Conservation (phyloP, 2,888 invertebrate species). For the Eupithecia inturbata region DNA sequence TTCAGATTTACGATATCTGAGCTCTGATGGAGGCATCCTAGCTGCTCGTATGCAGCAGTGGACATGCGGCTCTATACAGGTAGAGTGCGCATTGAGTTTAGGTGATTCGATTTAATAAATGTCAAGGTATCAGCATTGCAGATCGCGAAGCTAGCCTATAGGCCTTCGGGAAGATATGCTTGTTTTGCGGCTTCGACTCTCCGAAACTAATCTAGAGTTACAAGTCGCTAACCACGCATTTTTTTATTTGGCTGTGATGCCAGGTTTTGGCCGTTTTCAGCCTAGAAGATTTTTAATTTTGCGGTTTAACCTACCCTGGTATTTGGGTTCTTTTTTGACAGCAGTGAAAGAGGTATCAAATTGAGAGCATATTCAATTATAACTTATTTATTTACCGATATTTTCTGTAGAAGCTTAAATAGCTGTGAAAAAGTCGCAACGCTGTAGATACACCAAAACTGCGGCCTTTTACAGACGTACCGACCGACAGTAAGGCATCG, state of each 20-base stretch:
- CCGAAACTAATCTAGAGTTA: not conserved
- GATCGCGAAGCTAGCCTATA: slow-evolving; percentile 21
- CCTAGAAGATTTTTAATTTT: no score
- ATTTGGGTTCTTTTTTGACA: no score
- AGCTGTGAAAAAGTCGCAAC: not conserved
- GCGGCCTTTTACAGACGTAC: not conserved
- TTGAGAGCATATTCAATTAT: no score
- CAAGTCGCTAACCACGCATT: not conserved
- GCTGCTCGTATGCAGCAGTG: not conserved
- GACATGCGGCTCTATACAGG: not conserved
- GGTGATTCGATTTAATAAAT: slow-evolving; percentile 32
- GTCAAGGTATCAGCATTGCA: slow-evolving; percentile 47
- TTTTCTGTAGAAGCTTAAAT: no score
- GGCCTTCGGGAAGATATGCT: not conserved
- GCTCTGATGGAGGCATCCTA: no score
- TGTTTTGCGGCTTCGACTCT: not conserved
- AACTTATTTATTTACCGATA: no score
- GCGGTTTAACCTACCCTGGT: no score
- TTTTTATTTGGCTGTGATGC: not conserved
- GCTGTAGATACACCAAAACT: not conserved
- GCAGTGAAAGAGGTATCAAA: no score
- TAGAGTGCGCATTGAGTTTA: not conserved
- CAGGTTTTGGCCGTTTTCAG: no score
- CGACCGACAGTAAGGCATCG: not conserved
- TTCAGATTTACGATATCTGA: not conserved